Evolutionary conservation across 2,797 vertebrate genomes (phyloP).

Genomic region (Bradypodion ventrale): DNA sequence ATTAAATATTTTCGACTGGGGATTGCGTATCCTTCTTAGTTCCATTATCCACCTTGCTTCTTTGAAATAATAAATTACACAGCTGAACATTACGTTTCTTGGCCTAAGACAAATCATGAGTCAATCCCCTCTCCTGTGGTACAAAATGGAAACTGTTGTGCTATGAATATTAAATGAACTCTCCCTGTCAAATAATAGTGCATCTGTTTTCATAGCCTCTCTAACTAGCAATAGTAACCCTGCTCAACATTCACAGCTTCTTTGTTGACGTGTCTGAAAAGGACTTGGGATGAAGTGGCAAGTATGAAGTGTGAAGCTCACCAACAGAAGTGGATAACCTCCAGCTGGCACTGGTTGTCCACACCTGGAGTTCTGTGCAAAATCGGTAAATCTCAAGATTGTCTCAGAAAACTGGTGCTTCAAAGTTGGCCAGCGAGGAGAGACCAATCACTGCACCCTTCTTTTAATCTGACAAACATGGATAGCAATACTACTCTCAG

Average conservation of each 20-base stretch:
- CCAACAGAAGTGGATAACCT: neutral
- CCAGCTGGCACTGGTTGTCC: neutral
- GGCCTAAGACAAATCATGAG: conserved; percentile 52
- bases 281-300: neutral
- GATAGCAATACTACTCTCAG: neutral
- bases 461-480: neutral
- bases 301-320: neutral
- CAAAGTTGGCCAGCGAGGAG: too few species aligned
- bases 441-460: too few species aligned
- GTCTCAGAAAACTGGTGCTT: too few species aligned
- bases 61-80: conserved; percentile 34
- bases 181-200: conserved; percentile 39
- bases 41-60: neutral
- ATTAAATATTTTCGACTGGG: conserved; percentile 34
- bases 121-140: conserved; percentile 6
- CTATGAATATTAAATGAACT: conserved; percentile 40
- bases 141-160: conserved; percentile 37
- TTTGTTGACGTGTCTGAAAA: conserved; percentile 10
- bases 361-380: neutral
- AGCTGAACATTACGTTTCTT: conserved; percentile 31
- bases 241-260: conserved; percentile 18
- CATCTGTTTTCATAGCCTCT: conserved; percentile 9
- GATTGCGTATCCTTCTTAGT: neutral
- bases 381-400: neutral
- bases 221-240: neutral